Evolutionary conservation across 2,797 vertebrate genomes (phyloP), one percentile per base, ranked within the genome.

Genomic region (Lophius americanus): DNA sequence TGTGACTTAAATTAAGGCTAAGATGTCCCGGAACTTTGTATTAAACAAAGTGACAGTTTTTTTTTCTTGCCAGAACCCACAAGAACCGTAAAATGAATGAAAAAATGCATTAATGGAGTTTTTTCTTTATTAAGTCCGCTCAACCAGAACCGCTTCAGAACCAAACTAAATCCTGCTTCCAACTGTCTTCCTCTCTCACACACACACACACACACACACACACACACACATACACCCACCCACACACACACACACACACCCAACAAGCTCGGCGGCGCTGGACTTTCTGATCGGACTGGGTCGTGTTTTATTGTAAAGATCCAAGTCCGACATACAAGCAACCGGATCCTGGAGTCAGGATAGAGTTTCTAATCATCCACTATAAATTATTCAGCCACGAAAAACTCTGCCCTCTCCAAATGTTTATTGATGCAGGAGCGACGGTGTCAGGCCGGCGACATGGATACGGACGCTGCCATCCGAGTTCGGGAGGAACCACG

Each of bases 381-480:
- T 79, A 95, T 96, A 94, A 96, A 96, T 96, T 94, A 96, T 96
- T 96, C 94, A 96, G 90, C 68, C 82, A 80, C 70, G 83, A 92
- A 93, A 94, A 44, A 94, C 94, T 92, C 89, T 88, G 91, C 93
- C 92, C 92, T 94, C 92, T 91, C 91, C 88, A 93, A 95, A 94
- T 95, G 93, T 94, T 94, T 95, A 95, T 95, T 95, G 95, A 96
- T 95, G 95, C 85, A 92, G 92, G 88, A 89, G 82, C 84, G 91
- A 85, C 88, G 83, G 89, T 89, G 91, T 81, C 87, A 93, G 91
- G 82, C 85, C 46, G 63, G 89, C 89, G 93, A 93, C 93, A 94
- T 89, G 86, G 93, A 94, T 94, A 94, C 84, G 86, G 90, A 94
- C 82, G 85, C 82, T 87, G 88, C 86, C 88, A 89, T 90, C 88